Base-by-base conservation (phyloP, 2,113 vertebrate genomes). In the Menura novaehollandiae region DNA sequence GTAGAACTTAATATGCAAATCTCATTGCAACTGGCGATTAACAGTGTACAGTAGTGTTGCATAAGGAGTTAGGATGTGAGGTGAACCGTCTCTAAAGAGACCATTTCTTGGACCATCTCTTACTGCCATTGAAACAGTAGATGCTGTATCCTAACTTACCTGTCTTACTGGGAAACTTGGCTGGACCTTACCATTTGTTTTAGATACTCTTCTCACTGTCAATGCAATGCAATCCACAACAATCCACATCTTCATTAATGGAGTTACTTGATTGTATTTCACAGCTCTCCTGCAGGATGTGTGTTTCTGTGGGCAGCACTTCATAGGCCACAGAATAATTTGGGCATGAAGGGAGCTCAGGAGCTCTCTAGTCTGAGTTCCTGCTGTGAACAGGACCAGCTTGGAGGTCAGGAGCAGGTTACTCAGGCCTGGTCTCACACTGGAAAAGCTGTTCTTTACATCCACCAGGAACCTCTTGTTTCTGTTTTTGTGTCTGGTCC, bases 141-240 rank as follows among this genome's bases (percentile, higher is more conserved):
- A 26, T 77, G 59, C 13, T 56, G 10, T 73, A 17, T 64, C 53
- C 26, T 47, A 39, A 44, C 15, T 68, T 63, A 4, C 0, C 39
- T 44, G 6, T 43, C 52, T 51, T 62, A 26, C 30, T 79, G 59
- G 46, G 68, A 84, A 60, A 52, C 63, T 39, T 73, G 58, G 18
- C 41, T 62, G 9, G 16, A 10, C 15, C 14, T 64, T 77, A 22
- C 7, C 17, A 14, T 2, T 91, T 72, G 37, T 39, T 93, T 49
- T 74, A 43, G 51, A 2, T 67, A 11, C 16, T 87, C 2, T 27
- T 77, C 27, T 28, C 68, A 10, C 58, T 43, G 37, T 56, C 74
- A 47, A 0, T 58, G 47, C n/a, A 39, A 19, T n/a, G 33, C 19
- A 66, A 6, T 66, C n/a, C 19, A 22, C 3, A 2, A 35, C 19